Evolutionary conservation across 2,113 vertebrate species (phyloP).

Genomic region (Phainopepla nitens): DNA sequence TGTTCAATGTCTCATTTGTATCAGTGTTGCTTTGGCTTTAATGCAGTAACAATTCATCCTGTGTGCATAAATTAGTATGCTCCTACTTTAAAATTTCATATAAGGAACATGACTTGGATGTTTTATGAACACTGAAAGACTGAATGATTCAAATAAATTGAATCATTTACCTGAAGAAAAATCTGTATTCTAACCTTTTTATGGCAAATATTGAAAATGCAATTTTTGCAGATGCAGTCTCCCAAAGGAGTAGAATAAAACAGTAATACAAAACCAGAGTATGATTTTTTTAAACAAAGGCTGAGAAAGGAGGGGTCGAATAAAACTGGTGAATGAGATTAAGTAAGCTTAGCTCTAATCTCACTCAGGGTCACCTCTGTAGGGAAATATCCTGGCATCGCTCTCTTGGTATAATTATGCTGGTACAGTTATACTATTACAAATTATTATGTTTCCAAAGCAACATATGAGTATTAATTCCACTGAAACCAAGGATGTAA

Average conservation of each 20-base stretch:
- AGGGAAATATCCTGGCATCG: not conserved
- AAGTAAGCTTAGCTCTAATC: not conserved
- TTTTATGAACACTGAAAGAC: not conserved
- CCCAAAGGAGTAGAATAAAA: not conserved
- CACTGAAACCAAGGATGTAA: not conserved
- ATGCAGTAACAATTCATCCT: not conserved
- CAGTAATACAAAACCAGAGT: not conserved
- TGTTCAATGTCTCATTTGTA: not conserved
- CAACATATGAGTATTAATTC: not conserved
- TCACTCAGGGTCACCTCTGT: not conserved
- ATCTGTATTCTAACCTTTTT: not conserved
- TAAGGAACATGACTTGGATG: not conserved
- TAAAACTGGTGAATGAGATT: not conserved
- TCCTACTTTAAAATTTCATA: not conserved
- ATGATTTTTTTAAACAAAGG: not conserved
- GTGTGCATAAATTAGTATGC: not conserved
- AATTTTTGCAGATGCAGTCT: not conserved
- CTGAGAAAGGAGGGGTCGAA: not conserved
- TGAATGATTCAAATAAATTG: not conserved
- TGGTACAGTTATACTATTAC: not conserved
- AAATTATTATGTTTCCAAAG: not conserved
- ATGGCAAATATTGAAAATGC: not conserved
- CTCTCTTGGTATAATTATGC: not conserved
- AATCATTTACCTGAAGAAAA: not conserved
- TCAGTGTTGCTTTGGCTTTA: not conserved